A percentile compares a stretch with the other conserved stretches of the same genome.
Conservation (phyloP, 1,140 invertebrate genomes). For the Macrotrachela quadricornifera region DNA sequence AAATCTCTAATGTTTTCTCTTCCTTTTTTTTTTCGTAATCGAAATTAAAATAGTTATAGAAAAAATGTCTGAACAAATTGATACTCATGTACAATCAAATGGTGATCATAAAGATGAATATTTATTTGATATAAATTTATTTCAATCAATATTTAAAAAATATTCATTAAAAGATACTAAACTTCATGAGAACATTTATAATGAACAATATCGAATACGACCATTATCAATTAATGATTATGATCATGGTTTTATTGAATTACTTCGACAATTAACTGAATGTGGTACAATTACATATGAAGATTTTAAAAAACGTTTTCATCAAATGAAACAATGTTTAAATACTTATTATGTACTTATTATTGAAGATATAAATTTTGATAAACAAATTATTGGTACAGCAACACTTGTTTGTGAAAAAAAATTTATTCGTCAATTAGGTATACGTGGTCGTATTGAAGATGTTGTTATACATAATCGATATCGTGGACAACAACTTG, state of each 20-base stretch:
- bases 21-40: too few relatives aligned
- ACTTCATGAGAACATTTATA: conserved; percentile 19
- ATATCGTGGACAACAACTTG: conserved; percentile 70
- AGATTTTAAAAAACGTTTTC: conserved; percentile 57
- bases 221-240: conserved; percentile 55
- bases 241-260: conserved; percentile 51
- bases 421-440: conserved; percentile 67
- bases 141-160: too few relatives aligned
- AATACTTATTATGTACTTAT: conserved; percentile 67
- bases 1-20: too few relatives aligned
- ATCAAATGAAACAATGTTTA: conserved; percentile 47
- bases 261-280: conserved; percentile 57
- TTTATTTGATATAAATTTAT: too few relatives aligned
- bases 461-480: conserved; percentile 77
- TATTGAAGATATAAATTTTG: conserved; percentile 55
- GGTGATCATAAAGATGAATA: too few relatives aligned
- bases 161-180: too few relatives aligned
- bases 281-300: conserved; percentile 56
- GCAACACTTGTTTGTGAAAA: conserved; percentile 73
- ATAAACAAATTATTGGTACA: conserved; percentile 51
- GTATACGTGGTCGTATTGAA: conserved; percentile 65
- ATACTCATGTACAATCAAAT: too few relatives aligned
- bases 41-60: too few relatives aligned
- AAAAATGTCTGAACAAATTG: too few relatives aligned
- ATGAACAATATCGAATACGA: conserved; percentile 45